Evolutionary conservation across 2,797 vertebrate species (phyloP).

Genomic region (Sebastes iracundus): DNA sequence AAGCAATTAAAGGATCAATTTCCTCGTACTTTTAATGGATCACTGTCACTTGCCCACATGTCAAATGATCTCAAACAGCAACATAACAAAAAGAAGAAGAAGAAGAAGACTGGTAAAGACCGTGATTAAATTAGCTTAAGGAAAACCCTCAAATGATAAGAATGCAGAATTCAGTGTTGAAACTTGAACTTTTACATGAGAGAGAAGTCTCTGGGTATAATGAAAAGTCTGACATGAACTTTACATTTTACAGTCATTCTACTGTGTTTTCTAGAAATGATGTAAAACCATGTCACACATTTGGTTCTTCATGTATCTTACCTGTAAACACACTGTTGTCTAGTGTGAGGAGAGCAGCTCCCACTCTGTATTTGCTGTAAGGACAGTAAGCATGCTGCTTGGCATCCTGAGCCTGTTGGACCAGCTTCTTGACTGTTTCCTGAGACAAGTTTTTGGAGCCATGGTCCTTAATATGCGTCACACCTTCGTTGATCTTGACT

Average conservation of each 20-base stretch:
- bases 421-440: slow-evolving; percentile 59
- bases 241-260: slow-evolving; percentile 1
- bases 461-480: slow-evolving; percentile 3
- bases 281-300: slow-evolving; percentile 7
- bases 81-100: neutral
- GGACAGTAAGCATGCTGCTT: slow-evolving; percentile 89
- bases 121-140: neutral
- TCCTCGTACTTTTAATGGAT: neutral
- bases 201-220: neutral
- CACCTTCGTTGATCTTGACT: slow-evolving; percentile 4
- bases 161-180: neutral
- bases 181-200: neutral
- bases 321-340: slow-evolving; percentile 86
- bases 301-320: slow-evolving; percentile 61
- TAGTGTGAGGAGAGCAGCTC: slow-evolving; percentile 87
- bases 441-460: slow-evolving; percentile 11
- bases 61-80: neutral
- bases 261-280: neutral
- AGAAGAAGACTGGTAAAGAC: neutral
- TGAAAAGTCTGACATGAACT: neutral
- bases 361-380: slow-evolving; percentile 93
- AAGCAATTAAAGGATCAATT: neutral
- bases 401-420: slow-evolving; percentile 79
- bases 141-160: neutral
- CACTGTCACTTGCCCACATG: neutral